These are phyloP conservation scores for Meloe dianella DNA, from an alignment of 2,888 invertebrate genomes.

Conservation along the genomic window DNA sequence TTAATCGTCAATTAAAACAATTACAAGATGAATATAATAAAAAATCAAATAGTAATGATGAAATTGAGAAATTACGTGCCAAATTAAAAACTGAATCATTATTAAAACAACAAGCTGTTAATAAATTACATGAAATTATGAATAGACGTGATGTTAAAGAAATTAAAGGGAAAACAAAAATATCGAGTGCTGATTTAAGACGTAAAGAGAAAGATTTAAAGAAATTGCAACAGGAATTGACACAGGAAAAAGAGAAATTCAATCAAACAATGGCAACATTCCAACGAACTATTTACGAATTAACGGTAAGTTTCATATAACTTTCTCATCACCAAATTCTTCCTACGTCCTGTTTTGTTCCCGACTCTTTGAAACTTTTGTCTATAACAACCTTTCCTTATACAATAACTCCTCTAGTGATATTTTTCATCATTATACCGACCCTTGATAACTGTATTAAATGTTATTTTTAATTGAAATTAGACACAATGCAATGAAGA, in stretches of 20 bases:
- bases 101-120: conserved; percentile 92
- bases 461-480: conserved; percentile 41
- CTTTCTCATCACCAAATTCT: too few relatives aligned
- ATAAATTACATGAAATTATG: conserved; percentile 97
- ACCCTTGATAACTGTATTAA: too few relatives aligned
- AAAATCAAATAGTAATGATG: conserved; percentile 73
- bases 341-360: too few relatives aligned
- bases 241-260: conserved; percentile 93
- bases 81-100: conserved; percentile 87
- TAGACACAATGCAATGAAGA: conserved; percentile 86
- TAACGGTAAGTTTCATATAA: conserved; percentile 59
- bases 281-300: conserved; percentile 86
- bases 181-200: conserved; percentile 77
- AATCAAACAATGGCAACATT: conserved; percentile 84
- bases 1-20: conserved; percentile 76
- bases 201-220: conserved; percentile 95
- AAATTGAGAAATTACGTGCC: conserved; percentile 79
- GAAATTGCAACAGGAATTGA: conserved; percentile 91
- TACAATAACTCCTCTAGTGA: too few relatives aligned
- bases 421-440: too few relatives aligned
- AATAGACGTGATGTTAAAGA: conserved; percentile 85
- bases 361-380: too few relatives aligned
- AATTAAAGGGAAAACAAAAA: conserved; percentile 75
- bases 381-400: too few relatives aligned
- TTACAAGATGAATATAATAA: conserved; percentile 78